Evolutionary conservation across 1,140 invertebrate species (phyloP).

Genomic region (Pristionchus pacificus): DNA sequence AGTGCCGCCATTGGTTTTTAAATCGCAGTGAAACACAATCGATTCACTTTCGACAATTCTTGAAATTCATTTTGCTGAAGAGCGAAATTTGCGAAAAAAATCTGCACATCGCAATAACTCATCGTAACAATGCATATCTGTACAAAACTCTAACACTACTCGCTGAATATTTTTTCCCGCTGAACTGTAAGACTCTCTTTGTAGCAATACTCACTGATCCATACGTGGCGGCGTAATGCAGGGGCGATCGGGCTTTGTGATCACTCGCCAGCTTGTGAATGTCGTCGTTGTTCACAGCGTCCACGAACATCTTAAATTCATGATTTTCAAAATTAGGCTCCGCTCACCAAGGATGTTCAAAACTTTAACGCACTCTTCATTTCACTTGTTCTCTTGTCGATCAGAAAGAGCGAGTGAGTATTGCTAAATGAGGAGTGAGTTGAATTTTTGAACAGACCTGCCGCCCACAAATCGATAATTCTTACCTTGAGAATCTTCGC

Average conservation of each 20-base stretch:
- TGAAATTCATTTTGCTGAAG: neutral
- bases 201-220: no score
- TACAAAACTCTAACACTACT: slow-evolving; percentile 13
- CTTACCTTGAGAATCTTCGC: slow-evolving; percentile 22
- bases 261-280: slow-evolving; percentile 7
- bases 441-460: neutral
- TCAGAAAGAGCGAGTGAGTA: neutral
- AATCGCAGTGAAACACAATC: no score
- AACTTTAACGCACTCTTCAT: neutral
- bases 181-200: no score
- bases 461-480: no score
- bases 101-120: neutral
- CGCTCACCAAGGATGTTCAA: neutral
- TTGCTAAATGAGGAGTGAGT: neutral
- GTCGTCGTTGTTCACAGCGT: neutral
- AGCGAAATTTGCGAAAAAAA: neutral
- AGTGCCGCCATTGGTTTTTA: no score
- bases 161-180: slow-evolving; percentile 10
- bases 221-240: slow-evolving; percentile 29
- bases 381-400: slow-evolving; percentile 3
- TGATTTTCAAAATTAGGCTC: no score
- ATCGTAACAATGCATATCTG: neutral
- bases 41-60: no score
- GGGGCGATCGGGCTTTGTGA: slow-evolving; percentile 12
- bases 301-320: slow-evolving; percentile 18